These are phyloP conservation scores for Dendrophyllia cribrosa DNA, from an alignment of 64 coral and sea anemone species.

Conservation along the genomic window DNA sequence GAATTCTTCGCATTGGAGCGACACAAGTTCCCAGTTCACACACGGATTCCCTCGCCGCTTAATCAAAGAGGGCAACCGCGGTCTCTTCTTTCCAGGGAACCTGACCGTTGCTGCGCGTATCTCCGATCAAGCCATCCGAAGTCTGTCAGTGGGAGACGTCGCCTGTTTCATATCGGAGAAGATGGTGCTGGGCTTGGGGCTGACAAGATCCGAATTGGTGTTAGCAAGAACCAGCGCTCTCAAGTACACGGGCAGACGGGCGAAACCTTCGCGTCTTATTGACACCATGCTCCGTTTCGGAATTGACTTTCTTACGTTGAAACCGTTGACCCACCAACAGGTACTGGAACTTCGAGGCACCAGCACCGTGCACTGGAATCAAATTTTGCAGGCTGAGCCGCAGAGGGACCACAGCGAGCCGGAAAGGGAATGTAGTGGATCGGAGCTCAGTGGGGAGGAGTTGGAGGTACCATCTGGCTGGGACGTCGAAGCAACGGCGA, in stretches of 20 bases:
- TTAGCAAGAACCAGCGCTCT: slow-evolving; percentile 9
- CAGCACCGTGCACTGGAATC: background rate
- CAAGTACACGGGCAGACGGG: slow-evolving; percentile 1
- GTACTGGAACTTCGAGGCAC: background rate
- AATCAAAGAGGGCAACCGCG: background rate
- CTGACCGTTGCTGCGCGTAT: background rate
- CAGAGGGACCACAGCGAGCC: too few relatives aligned
- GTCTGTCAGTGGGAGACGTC: background rate
- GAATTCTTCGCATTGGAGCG: background rate
- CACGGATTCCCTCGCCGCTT: slow-evolving; percentile 45
- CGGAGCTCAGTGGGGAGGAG: too few relatives aligned
- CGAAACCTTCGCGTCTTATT: slow-evolving; percentile 34
- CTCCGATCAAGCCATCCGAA: slow-evolving; percentile 24
- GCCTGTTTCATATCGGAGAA: slow-evolving; percentile 18
- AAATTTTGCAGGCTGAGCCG: background rate
- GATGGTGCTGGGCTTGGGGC: slow-evolving; percentile 15
- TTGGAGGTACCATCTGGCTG: too few relatives aligned
- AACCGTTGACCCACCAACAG: background rate
- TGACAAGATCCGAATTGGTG: slow-evolving; percentile 39
- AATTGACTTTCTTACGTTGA: slow-evolving; percentile 47
- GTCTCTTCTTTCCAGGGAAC: slow-evolving; percentile 33
- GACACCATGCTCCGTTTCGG: slow-evolving; percentile 37
- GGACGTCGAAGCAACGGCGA: too few relatives aligned
- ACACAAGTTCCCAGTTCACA: slow-evolving; percentile 32
- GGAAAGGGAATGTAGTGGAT: too few relatives aligned